Conservation (phyloP, 2,888 invertebrate species). For the Calameuta idolon region DNA sequence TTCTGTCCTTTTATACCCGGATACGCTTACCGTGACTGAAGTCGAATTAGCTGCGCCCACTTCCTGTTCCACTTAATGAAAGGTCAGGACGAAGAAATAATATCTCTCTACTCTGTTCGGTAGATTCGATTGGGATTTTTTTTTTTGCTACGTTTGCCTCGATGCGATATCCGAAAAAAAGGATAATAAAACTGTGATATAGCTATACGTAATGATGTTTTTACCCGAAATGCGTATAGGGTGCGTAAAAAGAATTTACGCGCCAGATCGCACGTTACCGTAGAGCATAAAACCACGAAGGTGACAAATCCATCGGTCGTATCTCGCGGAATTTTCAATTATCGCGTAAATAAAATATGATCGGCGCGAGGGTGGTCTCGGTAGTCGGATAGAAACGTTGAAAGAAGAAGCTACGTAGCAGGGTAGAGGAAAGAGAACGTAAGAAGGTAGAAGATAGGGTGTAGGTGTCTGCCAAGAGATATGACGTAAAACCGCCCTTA, state of each 20-base stretch:
- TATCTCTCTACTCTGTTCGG: background rate
- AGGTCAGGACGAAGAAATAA: background rate
- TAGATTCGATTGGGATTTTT: background rate
- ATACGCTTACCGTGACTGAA: background rate
- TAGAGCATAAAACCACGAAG: constrained; percentile 51
- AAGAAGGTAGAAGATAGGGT: constrained; percentile 4
- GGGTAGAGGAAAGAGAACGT: background rate
- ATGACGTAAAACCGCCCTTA: constrained; percentile 55
- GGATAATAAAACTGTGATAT: background rate
- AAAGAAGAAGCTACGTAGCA: background rate
- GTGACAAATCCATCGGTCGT: constrained; percentile 61
- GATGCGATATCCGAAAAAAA: background rate
- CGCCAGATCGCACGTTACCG: background rate
- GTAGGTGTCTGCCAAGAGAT: constrained; percentile 33
- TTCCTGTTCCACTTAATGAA: background rate
- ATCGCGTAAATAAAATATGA: constrained; percentile 59
- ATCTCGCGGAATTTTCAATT: constrained; percentile 61
- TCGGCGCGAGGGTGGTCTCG: constrained; percentile 26
- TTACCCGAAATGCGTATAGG: constrained; percentile 2
- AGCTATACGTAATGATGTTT: background rate
- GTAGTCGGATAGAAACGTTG: background rate
- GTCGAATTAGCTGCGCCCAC: background rate
- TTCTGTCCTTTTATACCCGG: background rate
- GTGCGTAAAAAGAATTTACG: constrained; percentile 17
- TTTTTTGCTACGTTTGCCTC: background rate